Percentiles rank a stretch among this genome's conserved stretches.
Conservation (phyloP, 2,888 invertebrate genomes). For the Agonopterix heracliana region DNA sequence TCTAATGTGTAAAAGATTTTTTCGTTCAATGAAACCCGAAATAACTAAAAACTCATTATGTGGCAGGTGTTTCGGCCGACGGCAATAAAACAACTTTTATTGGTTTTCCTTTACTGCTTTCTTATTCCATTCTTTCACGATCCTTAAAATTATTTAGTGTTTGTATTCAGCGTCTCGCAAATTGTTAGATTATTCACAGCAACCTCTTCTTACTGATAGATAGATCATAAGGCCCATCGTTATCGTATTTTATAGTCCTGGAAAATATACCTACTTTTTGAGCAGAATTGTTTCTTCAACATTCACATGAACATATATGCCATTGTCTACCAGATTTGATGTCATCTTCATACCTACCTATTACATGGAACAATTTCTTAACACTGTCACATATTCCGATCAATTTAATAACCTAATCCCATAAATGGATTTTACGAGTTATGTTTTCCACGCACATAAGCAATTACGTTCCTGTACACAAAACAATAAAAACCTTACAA, state of each 20-base stretch:
- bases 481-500: constrained; percentile 2
- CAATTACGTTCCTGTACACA: constrained; percentile 1
- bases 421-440: neutral
- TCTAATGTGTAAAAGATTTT: neutral
- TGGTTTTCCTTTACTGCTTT: constrained; percentile 49
- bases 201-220: neutral
- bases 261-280: too few relatives aligned
- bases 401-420: neutral
- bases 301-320: too few relatives aligned
- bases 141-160: constrained; percentile 29
- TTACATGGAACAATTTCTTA: too few relatives aligned
- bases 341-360: too few relatives aligned
- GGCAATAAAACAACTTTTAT: constrained; percentile 60
- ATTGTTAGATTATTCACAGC: neutral
- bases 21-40: constrained; percentile 13
- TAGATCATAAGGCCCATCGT: too few relatives aligned
- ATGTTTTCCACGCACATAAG: constrained; percentile 1
- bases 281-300: too few relatives aligned
- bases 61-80: constrained; percentile 52
- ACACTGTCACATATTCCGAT: too few relatives aligned
- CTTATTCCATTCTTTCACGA: constrained; percentile 36
- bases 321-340: too few relatives aligned
- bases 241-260: too few relatives aligned
- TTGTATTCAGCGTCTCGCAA: constrained; percentile 15
- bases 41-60: constrained; percentile 55